Percentiles rank a stretch among this genome's conserved stretches.
Conservation (phyloP, 2,797 vertebrate genomes). For the Etheostoma perlongum region DNA sequence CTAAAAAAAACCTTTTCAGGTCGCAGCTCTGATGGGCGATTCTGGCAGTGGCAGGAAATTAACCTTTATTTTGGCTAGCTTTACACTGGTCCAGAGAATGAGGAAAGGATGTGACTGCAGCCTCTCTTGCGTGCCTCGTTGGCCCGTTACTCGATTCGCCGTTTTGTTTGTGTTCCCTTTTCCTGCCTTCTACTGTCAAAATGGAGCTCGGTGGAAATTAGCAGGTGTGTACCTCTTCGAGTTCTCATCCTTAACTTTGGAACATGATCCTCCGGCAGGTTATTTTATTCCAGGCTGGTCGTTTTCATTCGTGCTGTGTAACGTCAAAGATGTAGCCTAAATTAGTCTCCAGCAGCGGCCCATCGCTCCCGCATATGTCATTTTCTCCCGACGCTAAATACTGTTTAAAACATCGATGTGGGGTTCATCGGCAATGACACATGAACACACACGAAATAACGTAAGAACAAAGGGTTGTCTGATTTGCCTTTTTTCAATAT, state of each 20-base stretch:
- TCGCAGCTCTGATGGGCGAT: rapidly evolving
- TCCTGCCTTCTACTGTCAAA: slow-evolving; percentile 16
- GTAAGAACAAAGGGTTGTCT: rapidly evolving
- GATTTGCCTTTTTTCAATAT: neutral
- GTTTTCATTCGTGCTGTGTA: slow-evolving; percentile 65
- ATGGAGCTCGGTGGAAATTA: slow-evolving; percentile 62
- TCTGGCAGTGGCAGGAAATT: neutral
- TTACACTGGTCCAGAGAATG: slow-evolving; percentile 51
- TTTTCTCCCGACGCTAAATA: neutral
- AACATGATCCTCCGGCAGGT: slow-evolving; percentile 77
- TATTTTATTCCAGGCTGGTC: slow-evolving; percentile 77
- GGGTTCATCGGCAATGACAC: neutral
- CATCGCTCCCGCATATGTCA: slow-evolving; percentile 32
- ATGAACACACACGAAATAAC: neutral
- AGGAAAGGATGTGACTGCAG: slow-evolving; percentile 70
- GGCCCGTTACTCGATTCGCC: slow-evolving; percentile 12
- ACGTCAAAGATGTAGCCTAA: slow-evolving; percentile 38
- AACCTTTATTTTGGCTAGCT: neutral
- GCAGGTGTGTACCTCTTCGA: slow-evolving; percentile 15
- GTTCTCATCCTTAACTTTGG: neutral
- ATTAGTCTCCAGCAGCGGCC: slow-evolving; percentile 51
- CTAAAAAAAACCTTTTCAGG: rapidly evolving
- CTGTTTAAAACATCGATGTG: neutral
- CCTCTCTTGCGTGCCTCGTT: slow-evolving; percentile 38
- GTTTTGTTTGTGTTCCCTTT: slow-evolving; percentile 34